Evolutionary conservation across 2,113 vertebrate genomes (phyloP).

Genomic region (Coptodon rendalli): DNA sequence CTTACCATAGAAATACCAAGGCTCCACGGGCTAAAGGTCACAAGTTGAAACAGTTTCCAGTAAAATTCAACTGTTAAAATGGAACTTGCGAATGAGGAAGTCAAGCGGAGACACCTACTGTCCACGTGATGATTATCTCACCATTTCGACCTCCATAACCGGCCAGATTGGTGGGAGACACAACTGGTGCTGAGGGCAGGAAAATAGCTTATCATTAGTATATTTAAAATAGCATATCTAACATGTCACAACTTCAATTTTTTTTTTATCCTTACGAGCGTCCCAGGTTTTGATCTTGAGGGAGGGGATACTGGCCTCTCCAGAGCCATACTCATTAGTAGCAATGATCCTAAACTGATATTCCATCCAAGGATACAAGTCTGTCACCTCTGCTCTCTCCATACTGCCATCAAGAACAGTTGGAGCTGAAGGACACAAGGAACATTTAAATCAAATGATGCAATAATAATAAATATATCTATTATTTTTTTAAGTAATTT

Average conservation of each 20-base stretch:
- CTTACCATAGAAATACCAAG: constrained; percentile 90
- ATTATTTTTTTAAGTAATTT: neutral
- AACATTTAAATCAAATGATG: neutral
- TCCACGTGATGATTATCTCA: constrained; percentile 93
- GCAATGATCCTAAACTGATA: constrained; percentile 94
- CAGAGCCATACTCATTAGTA: constrained; percentile 84
- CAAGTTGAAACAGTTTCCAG: neutral
- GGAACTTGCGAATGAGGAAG: accelerated
- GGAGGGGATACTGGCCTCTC: constrained; percentile 90
- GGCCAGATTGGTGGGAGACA: constrained; percentile 85
- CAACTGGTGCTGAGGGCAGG: constrained; percentile 78
- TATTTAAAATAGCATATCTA: neutral
- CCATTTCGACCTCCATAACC: constrained; percentile 88
- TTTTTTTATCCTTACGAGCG: constrained; percentile 69
- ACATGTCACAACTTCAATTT: neutral
- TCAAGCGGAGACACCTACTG: constrained; percentile 58
- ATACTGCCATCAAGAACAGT: constrained; percentile 80
- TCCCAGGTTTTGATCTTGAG: constrained; percentile 90
- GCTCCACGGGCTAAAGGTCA: constrained; percentile 80
- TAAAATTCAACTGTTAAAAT: neutral
- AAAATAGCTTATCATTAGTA: neutral
- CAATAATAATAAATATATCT: neutral
- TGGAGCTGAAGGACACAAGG: constrained; percentile 74
- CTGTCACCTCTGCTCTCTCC: constrained; percentile 81
- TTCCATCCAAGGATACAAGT: constrained; percentile 93